Evolutionary conservation across 2,888 invertebrate genomes (phyloP).

Genomic region (Nomada lathburiana): DNA sequence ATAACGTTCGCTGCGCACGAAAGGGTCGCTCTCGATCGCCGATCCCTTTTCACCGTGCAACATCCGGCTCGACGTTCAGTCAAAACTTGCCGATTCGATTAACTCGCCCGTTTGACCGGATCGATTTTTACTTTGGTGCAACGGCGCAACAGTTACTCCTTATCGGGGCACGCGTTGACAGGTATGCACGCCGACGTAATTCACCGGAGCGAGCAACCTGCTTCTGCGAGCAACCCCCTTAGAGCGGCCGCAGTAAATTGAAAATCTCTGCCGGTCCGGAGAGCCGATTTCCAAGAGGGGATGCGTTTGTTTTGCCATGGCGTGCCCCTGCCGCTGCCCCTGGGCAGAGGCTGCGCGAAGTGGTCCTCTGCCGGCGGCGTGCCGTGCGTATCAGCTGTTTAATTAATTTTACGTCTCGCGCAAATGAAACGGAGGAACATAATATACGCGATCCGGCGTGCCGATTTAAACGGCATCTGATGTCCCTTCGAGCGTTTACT

Average conservation of each 20-base stretch:
- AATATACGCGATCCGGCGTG: slow-evolving; percentile 75
- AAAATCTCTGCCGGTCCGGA: slow-evolving; percentile 62
- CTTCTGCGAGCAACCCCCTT: slow-evolving; percentile 62
- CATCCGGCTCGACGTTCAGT: background rate
- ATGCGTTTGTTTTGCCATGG: slow-evolving; percentile 62
- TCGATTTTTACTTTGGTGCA: slow-evolving; percentile 60
- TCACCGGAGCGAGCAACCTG: slow-evolving; percentile 36
- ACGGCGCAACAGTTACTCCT: slow-evolving; percentile 37
- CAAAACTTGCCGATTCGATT: slow-evolving; percentile 61
- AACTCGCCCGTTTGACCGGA: slow-evolving; percentile 49
- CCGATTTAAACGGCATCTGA: slow-evolving; percentile 41
- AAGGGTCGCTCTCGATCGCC: slow-evolving; percentile 4
- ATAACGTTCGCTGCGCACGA: slow-evolving; percentile 5
- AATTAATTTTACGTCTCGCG: slow-evolving; percentile 80
- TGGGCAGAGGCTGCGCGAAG: slow-evolving; percentile 30
- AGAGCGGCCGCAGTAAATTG: slow-evolving; percentile 60
- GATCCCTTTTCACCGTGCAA: background rate
- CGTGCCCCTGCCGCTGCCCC: slow-evolving; percentile 48
- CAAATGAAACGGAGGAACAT: slow-evolving; percentile 79
- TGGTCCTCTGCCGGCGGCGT: slow-evolving; percentile 45
- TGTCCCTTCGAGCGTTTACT: slow-evolving; percentile 42
- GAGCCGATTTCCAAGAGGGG: slow-evolving; percentile 63
- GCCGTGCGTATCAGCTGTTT: slow-evolving; percentile 78
- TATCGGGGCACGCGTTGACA: slow-evolving; percentile 60
- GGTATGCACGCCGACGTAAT: slow-evolving; percentile 62